Base-by-base conservation (phyloP, 2,113 vertebrate genomes). In the Aplodontia rufa region DNA sequence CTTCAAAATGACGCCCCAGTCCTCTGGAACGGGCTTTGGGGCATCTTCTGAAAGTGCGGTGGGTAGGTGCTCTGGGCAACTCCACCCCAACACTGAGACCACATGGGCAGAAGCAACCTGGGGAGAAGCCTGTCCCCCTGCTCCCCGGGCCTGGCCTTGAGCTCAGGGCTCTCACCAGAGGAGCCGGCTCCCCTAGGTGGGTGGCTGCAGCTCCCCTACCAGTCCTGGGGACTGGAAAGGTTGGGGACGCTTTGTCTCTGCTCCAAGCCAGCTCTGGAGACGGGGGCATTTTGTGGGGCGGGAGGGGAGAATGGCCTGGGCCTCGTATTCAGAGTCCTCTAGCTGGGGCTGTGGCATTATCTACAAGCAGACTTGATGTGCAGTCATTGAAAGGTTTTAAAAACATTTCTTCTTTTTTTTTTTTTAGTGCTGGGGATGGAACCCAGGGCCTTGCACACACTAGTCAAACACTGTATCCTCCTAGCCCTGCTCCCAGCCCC, bases 231-330 rank as follows among this genome's bases (percentile, higher is more conserved):
- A 9, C 40, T 1, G 16, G 76, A 20, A n/a, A 14, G 20, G 24
- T 0, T 14, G 6, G 2, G 24, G 66, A 12, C 0, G 4, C 47
- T n/a, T 37, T 9, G 11, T 2, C 1, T 62, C n/a, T 16, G 49
- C 26, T 24, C 6, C 0, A 68, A n/a, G 2, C 53, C 24, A 24
- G 80, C 17, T 37, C 37, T 14, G 3, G 28, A 6, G 24, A 1
- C 0, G 1, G 5, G 35, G 30, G 42, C 19, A 3, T 8, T 51
- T 47, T 22, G 13, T 5, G 4, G 9, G 35, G 0, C 1, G 13
- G 68, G 13, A 64, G 12, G 19, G 4, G 74, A 13, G 64, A 0
- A 20, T 1, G 74, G 49, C 13, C 74, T 10, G 1, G 1, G 32
- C 20, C 49, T 0, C 37, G 45, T 32, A 37, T 11, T 72, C 47